phyloP scores from a whole-genome alignment of 2,113 vertebrate genomes.

The Saimiri boliviensis region DNA sequence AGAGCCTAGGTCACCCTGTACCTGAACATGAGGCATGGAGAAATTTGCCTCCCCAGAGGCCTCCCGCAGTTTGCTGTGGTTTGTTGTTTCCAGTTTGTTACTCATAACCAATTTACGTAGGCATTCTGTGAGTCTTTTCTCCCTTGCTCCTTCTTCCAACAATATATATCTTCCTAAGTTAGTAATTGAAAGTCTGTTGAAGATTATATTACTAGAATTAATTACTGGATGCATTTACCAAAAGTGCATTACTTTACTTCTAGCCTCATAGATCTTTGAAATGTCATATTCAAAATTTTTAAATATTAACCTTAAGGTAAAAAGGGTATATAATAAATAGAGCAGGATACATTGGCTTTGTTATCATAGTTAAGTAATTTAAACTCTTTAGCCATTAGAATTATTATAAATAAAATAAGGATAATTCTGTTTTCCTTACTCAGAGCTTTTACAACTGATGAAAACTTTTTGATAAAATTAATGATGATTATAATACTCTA shows the following conservation, averaged over 20 bases:
- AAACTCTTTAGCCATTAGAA: neutral
- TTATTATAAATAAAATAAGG: neutral
- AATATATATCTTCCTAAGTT: neutral
- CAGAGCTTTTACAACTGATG: neutral
- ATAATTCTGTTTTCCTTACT: neutral
- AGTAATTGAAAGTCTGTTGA: neutral
- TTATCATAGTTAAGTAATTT: neutral
- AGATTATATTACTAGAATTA: neutral
- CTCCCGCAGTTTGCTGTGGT: too few species aligned
- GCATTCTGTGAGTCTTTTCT: too few species aligned
- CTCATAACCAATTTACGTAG: too few species aligned
- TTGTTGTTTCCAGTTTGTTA: too few species aligned
- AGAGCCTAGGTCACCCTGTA: too few species aligned
- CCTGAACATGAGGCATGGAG: too few species aligned
- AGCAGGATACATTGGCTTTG: neutral
- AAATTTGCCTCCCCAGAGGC: too few species aligned
- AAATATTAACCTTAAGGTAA: neutral
- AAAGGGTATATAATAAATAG: neutral
- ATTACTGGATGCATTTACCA: neutral
- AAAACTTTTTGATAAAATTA: neutral
- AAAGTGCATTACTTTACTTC: neutral
- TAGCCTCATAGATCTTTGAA: neutral
- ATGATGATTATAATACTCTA: neutral
- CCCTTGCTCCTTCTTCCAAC: too few species aligned
- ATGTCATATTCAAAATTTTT: neutral